A percentile compares a stretch with the other conserved stretches of the same genome.
phyloP scores from a whole-genome alignment of 2,113 vertebrate species.

The Salminus brasiliensis region DNA sequence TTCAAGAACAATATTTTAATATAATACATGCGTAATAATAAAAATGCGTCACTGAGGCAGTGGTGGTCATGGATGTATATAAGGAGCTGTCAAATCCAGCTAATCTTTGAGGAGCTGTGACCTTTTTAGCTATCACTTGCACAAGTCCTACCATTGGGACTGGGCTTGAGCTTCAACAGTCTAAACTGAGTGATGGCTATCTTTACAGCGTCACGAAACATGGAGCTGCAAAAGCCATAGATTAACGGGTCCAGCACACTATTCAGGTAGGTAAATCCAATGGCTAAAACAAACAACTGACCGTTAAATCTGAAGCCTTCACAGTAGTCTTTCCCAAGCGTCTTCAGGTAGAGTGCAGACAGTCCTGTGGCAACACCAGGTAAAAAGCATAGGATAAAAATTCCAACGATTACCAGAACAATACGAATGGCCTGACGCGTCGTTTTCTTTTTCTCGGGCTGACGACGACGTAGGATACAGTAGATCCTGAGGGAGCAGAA shows the following conservation, averaged over 20 bases:
- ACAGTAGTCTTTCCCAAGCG: conserved; percentile 22
- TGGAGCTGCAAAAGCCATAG: conserved; percentile 77
- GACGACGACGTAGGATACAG: conserved; percentile 11
- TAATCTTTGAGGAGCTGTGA: too few relatives aligned
- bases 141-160: conserved; percentile 28
- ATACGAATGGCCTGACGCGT: conserved; percentile 65
- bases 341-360: conserved; percentile 44
- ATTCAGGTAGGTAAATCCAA: conserved; percentile 78
- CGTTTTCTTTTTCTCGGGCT: conserved; percentile 32
- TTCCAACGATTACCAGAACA: conserved; percentile 61
- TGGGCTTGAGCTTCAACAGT: conserved; percentile 9
- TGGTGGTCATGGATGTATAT: too few relatives aligned
- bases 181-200: conserved; percentile 40
- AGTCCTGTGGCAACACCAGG: conserved; percentile 68
- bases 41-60: too few relatives aligned
- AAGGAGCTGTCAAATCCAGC: too few relatives aligned
- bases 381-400: conserved; percentile 68
- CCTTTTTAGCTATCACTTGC: too few relatives aligned
- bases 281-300: conserved; percentile 69
- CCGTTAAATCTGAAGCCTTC: conserved; percentile 57
- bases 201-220: conserved; percentile 70
- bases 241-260: conserved; percentile 75
- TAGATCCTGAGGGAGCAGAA: conserved; percentile 36
- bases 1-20: too few relatives aligned
- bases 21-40: too few relatives aligned